A percentile compares a stretch with the other conserved stretches of the same genome.
Conservation (phyloP, 2,888 invertebrate species). For the Spialia ferax region DNA sequence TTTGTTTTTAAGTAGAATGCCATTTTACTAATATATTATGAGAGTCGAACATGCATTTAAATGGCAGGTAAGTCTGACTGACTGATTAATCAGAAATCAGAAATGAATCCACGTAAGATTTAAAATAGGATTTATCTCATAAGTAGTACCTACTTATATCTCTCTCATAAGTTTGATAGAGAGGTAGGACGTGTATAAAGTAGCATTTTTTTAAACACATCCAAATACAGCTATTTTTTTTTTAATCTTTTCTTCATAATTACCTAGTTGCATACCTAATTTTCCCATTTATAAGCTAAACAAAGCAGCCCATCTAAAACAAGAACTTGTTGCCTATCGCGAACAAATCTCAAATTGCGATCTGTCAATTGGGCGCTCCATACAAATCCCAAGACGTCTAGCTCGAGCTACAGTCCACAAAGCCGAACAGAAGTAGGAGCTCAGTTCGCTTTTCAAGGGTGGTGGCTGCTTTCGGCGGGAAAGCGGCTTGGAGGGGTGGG, state of each 20-base stretch:
- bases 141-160: too few relatives aligned
- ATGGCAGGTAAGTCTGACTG: too few relatives aligned
- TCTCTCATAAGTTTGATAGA: too few relatives aligned
- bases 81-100: too few relatives aligned
- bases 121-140: too few relatives aligned
- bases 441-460: constrained; percentile 86
- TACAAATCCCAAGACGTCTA: constrained; percentile 83
- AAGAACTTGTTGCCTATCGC: constrained; percentile 47
- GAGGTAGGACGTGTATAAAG: too few relatives aligned
- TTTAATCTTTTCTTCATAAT: too few relatives aligned
- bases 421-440: constrained; percentile 87
- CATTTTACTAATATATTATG: neutral
- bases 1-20: neutral
- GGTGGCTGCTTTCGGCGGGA: constrained; percentile 85
- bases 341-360: constrained; percentile 71
- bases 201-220: too few relatives aligned
- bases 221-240: too few relatives aligned
- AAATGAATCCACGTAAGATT: too few relatives aligned
- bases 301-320: neutral
- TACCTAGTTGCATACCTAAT: too few relatives aligned
- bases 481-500: constrained; percentile 71
- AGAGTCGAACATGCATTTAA: too few relatives aligned
- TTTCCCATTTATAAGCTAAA: neutral
- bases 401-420: constrained; percentile 82
- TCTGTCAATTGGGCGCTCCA: constrained; percentile 77